phyloP scores from a whole-genome alignment of 2,888 invertebrate species.

The Calameuta pallipes region DNA sequence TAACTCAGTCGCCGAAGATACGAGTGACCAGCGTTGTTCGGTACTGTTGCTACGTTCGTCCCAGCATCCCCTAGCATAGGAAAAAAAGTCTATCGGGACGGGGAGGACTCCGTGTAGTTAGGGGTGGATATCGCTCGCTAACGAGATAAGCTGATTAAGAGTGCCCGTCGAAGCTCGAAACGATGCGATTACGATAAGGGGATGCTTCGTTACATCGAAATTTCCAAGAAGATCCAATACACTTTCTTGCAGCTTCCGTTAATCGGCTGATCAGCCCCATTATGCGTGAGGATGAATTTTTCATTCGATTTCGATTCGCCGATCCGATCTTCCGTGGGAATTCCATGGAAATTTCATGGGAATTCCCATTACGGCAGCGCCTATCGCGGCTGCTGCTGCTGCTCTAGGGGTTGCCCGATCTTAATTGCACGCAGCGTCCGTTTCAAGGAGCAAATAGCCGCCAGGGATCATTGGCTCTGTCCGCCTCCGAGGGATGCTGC shows the following conservation, averaged over 20 bases:
- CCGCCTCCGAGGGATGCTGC: not conserved
- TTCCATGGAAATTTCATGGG: not conserved
- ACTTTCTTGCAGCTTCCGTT: not conserved
- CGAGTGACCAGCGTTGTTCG: not conserved
- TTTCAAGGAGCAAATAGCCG: not conserved
- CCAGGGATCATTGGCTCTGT: too few species aligned
- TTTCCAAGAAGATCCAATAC: slow-evolving; percentile 20
- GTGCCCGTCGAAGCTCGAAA: slow-evolving; percentile 44
- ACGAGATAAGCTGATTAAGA: slow-evolving; percentile 49
- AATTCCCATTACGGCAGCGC: not conserved
- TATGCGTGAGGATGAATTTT: not conserved
- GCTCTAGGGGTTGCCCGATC: not conserved
- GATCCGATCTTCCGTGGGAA: not conserved
- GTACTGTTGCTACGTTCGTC: not conserved
- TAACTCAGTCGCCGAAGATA: not conserved
- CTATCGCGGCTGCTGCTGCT: not conserved
- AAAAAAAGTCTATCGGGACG: not conserved
- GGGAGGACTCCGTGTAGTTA: not conserved
- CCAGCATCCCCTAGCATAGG: not conserved
- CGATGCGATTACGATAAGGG: slow-evolving; percentile 52
- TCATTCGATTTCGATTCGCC: not conserved
- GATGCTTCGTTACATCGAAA: slow-evolving; percentile 52
- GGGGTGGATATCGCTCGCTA: slow-evolving; percentile 14
- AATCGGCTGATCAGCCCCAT: not conserved
- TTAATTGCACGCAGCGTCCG: not conserved